These are phyloP conservation scores for Felis chaus DNA, from an alignment of 2,113 vertebrate genomes.

Conservation along the genomic window DNA sequence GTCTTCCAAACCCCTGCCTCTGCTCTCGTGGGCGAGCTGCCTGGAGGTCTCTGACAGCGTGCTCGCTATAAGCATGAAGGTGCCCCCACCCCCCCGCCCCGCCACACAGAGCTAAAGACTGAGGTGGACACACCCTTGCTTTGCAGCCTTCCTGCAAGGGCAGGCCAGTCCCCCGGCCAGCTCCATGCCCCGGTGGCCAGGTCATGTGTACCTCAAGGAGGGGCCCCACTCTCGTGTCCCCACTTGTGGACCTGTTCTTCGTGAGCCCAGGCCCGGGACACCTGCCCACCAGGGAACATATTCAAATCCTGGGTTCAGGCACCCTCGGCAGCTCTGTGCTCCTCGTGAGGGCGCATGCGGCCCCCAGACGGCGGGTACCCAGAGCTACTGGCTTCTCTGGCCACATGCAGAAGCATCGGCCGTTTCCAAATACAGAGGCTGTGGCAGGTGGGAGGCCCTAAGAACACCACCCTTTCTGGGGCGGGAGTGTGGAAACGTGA, in stretches of 20 bases:
- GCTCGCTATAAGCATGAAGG: too few species aligned
- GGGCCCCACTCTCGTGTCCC: too few species aligned
- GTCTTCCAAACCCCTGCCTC: too few species aligned
- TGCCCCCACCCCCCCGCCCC: too few species aligned
- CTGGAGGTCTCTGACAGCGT: too few species aligned
- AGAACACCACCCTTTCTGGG: not conserved
- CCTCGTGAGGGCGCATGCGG: not conserved
- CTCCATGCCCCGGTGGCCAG: too few species aligned
- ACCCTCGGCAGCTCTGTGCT: not conserved
- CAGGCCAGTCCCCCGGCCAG: too few species aligned
- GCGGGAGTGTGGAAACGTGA: not conserved
- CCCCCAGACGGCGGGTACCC: not conserved
- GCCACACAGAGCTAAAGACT: too few species aligned
- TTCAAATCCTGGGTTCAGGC: not conserved
- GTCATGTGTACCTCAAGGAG: too few species aligned
- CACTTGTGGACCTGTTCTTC: not conserved
- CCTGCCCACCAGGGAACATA: not conserved
- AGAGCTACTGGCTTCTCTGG: not conserved
- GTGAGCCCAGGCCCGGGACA: not conserved
- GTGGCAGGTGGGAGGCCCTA: not conserved
- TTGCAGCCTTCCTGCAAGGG: too few species aligned
- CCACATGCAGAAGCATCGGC: fast-evolving
- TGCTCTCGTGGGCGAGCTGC: too few species aligned
- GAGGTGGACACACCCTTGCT: too few species aligned
- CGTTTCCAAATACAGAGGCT: not conserved